Conservation (phyloP, 2,888 invertebrate genomes). For the Melinopterus prodromus region DNA sequence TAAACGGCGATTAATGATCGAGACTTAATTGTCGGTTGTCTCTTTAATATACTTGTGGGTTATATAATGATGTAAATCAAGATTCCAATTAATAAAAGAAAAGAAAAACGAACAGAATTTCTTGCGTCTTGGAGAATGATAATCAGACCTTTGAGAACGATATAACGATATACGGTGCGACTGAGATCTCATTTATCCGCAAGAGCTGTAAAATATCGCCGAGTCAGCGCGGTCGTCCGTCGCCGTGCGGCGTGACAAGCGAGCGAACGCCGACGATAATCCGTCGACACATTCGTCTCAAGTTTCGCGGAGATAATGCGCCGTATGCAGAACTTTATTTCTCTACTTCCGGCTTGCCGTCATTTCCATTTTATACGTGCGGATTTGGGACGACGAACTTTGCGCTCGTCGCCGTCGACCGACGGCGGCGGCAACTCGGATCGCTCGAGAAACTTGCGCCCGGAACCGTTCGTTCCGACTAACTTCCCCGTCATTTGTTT, state of each 20-base stretch:
- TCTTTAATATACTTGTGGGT: no score
- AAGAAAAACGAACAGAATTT: no score
- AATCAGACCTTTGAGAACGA: neutral
- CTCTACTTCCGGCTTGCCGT: neutral
- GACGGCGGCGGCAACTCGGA: neutral
- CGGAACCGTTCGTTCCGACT: neutral
- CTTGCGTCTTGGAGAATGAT: no score
- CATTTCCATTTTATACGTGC: neutral
- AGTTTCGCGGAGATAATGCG: neutral
- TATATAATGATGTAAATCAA: no score
- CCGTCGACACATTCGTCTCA: neutral
- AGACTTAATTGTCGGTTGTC: no score
- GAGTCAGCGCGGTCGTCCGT: neutral
- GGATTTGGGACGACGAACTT: neutral
- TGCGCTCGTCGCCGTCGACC: neutral
- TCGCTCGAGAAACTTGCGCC: neutral
- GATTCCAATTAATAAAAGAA: no score
- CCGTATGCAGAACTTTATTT: slow-evolving; percentile 4
- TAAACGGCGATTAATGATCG: no score
- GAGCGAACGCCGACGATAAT: neutral
- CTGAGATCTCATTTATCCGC: no score
- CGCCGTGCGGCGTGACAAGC: neutral
- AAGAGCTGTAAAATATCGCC: neutral
- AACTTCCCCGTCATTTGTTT: neutral
- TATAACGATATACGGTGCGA: neutral